Percentiles rank a stretch among this genome's conserved stretches.
These are phyloP conservation scores for Bovichtus variegatus DNA, from an alignment of 2,797 vertebrate species.

Conservation along the genomic window DNA sequence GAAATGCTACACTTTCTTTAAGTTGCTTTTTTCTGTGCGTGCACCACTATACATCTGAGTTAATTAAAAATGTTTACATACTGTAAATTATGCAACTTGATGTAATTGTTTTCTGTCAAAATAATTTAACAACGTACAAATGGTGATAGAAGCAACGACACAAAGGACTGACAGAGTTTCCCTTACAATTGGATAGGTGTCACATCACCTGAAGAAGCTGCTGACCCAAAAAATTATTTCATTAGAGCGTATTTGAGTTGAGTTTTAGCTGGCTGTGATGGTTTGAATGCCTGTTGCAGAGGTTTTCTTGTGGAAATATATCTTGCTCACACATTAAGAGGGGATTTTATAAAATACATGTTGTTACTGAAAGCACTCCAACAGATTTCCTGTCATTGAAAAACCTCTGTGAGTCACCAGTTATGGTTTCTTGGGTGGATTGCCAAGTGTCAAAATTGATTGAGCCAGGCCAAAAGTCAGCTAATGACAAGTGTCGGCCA, in stretches of 20 bases:
- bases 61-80: constrained; percentile 63
- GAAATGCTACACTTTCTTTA: constrained; percentile 48
- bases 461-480: constrained; percentile 41
- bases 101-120: constrained; percentile 12
- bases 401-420: neutral
- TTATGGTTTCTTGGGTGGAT: constrained; percentile 2
- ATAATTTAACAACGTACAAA: constrained; percentile 3
- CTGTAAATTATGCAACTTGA: constrained; percentile 28
- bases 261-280: neutral
- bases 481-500: constrained; percentile 47
- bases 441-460: constrained; percentile 14
- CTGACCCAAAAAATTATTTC: constrained; percentile 17
- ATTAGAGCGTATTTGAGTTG: constrained; percentile 6
- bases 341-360: neutral
- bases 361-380: neutral
- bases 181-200: neutral
- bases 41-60: constrained; percentile 26
- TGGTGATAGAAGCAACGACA: neutral
- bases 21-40: neutral
- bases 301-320: neutral
- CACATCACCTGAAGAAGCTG: constrained; percentile 17
- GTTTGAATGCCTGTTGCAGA: neutral
- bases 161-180: neutral
- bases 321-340: neutral
- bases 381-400: neutral